Evolutionary conservation across 1,140 invertebrate genomes (phyloP).

Genomic region (Diachasmimorpha longicaudata): DNA sequence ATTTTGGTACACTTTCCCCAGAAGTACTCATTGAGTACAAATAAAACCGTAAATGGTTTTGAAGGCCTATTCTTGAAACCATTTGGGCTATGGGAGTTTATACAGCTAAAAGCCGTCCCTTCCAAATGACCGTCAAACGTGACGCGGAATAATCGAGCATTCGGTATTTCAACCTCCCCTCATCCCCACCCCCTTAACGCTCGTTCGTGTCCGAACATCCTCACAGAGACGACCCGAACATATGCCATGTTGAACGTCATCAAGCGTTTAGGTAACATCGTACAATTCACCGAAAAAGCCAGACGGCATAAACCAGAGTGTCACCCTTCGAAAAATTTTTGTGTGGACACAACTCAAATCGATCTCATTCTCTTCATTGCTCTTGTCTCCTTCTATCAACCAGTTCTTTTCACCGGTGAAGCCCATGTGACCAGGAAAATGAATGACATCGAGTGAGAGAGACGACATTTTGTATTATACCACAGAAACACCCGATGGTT

Average conservation of each 20-base stretch:
- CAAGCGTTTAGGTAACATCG: not conserved
- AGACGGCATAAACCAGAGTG: not conserved
- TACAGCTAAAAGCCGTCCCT: not conserved
- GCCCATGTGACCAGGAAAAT: not conserved
- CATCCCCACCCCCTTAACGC: too few relatives aligned
- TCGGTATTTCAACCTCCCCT: not conserved
- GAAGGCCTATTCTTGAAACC: not conserved
- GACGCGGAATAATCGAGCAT: slow-evolving; percentile 35
- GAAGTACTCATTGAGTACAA: not conserved
- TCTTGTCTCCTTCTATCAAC: not conserved
- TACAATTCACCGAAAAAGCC: not conserved
- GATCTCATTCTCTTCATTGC: not conserved
- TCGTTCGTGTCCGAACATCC: not conserved
- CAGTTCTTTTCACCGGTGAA: not conserved
- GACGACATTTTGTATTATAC: slow-evolving; percentile 18
- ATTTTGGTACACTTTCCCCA: not conserved
- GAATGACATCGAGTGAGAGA: not conserved
- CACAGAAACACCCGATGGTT: slow-evolving; percentile 14
- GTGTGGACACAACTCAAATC: slow-evolving; percentile 35
- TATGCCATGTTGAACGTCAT: slow-evolving; percentile 11
- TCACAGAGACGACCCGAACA: not conserved
- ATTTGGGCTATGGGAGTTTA: not conserved
- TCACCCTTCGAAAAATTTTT: not conserved
- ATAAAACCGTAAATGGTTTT: not conserved
- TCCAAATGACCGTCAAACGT: slow-evolving; percentile 32